Evolutionary conservation across 2,797 vertebrate genomes (phyloP).

Genomic region (Platalea minor): DNA sequence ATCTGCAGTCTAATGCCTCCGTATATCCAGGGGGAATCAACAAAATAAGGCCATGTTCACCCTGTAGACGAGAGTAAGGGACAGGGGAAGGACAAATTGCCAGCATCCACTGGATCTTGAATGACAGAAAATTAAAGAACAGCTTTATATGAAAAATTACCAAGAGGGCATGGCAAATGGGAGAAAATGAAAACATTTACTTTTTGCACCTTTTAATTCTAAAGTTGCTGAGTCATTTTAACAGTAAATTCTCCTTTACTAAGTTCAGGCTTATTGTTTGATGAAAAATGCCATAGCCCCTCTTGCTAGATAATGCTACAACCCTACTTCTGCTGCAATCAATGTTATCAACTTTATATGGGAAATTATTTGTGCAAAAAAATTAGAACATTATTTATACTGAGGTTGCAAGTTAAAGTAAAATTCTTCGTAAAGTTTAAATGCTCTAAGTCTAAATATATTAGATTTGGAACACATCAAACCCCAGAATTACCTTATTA

Average conservation of each 20-base stretch:
- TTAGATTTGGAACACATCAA: neutral
- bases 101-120: neutral
- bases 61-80: neutral
- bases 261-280: neutral
- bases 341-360: neutral
- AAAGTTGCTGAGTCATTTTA: neutral
- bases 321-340: neutral
- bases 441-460: neutral
- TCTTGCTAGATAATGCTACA: neutral
- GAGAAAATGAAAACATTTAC: neutral
- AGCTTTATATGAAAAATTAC: neutral
- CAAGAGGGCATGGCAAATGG: neutral
- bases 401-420: neutral
- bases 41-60: neutral
- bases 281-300: neutral
- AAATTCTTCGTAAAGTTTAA: neutral
- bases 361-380: neutral
- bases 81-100: neutral
- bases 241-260: neutral
- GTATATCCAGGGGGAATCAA: neutral
- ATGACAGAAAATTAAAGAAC: neutral
- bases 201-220: neutral
- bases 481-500: neutral
- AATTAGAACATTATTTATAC: neutral
- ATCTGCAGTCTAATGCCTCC: neutral